Percentiles rank a stretch among this genome's conserved stretches.
These are phyloP conservation scores for Tipula vernalis DNA, from an alignment of 2,888 invertebrate genomes.

Conservation along the genomic window DNA sequence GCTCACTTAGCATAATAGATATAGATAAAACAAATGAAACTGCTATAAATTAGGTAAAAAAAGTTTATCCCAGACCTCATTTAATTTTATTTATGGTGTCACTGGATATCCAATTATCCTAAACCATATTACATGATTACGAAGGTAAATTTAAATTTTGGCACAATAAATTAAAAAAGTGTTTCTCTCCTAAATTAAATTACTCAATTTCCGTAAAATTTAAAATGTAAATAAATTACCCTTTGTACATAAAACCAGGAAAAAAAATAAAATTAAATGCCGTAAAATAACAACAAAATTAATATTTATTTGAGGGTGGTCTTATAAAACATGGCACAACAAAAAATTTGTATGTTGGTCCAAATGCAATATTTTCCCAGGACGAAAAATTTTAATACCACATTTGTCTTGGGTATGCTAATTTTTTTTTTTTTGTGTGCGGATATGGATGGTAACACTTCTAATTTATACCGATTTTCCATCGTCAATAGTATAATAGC, in stretches of 20 bases:
- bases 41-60: no score
- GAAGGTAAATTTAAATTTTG: background rate
- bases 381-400: background rate
- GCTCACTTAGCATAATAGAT: no score
- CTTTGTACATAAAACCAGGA: background rate
- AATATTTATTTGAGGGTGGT: background rate
- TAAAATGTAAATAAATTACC: background rate
- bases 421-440: background rate
- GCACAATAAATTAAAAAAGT: background rate
- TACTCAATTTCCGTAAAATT: background rate
- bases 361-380: background rate
- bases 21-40: no score
- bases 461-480: no score
- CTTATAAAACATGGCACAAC: background rate
- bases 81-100: background rate
- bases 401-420: background rate
- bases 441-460: background rate
- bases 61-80: background rate
- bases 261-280: background rate
- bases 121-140: background rate
- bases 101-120: background rate
- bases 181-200: background rate
- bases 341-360: background rate
- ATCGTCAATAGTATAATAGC: no score
- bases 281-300: background rate